Conservation (phyloP, 2,888 invertebrate genomes). For the Ormyrus labotus region DNA sequence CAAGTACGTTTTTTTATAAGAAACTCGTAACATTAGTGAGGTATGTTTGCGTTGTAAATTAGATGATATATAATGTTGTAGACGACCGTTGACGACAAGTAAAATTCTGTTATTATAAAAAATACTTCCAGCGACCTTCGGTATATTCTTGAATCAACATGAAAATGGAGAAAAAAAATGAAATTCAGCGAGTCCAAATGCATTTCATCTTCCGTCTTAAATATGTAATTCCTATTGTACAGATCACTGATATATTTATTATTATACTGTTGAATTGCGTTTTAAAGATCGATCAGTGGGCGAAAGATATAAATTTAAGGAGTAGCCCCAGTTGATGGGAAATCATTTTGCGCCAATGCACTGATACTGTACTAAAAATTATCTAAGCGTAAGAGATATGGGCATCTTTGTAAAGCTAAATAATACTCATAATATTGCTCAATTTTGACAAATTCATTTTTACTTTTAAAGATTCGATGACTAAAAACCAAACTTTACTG, state of each 20-base stretch:
- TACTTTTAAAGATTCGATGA: constrained; percentile 7
- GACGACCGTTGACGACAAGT: constrained; percentile 3
- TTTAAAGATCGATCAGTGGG: constrained; percentile 37
- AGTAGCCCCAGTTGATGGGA: constrained; percentile 32
- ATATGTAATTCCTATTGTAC: constrained; percentile 62
- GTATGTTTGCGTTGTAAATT: constrained; percentile 36
- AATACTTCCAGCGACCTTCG: constrained; percentile 47
- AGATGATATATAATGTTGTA: constrained; percentile 22
- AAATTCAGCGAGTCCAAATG: constrained; percentile 43
- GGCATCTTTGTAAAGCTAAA: constrained; percentile 32
- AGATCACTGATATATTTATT: constrained; percentile 52
- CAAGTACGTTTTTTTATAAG: constrained; percentile 45
- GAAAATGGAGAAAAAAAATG: constrained; percentile 18
- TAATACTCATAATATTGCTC: not conserved
- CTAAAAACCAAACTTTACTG: too few species aligned
- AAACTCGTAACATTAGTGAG: constrained; percentile 28
- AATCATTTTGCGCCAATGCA: constrained; percentile 34
- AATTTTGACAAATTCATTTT: constrained; percentile 26
- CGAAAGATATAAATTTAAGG: constrained; percentile 42
- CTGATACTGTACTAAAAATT: constrained; percentile 36
- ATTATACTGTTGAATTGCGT: constrained; percentile 45
- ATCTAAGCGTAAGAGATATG: constrained; percentile 22
- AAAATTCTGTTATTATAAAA: constrained; percentile 13
- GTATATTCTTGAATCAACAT: constrained; percentile 18
- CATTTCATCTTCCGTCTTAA: constrained; percentile 62